These are phyloP conservation scores for Drosophila bipectinata DNA, from an alignment of 1,140 invertebrate species.

Conservation along the genomic window DNA sequence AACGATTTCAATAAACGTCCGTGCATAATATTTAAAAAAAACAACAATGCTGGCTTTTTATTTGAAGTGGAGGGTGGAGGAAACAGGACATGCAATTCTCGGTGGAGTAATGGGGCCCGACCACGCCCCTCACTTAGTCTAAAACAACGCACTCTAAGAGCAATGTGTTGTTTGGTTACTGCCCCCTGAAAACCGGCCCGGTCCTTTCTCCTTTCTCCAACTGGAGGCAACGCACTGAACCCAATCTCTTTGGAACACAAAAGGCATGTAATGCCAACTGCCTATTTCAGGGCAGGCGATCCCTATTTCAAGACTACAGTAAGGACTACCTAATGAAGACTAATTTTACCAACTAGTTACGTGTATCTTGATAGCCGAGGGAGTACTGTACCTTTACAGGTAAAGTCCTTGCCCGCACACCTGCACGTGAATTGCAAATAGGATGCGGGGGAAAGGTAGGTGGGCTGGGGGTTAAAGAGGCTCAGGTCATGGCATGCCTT, in stretches of 20 bases:
- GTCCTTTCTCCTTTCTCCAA: constrained; percentile 6
- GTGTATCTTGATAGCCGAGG: neutral
- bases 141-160: constrained; percentile 78
- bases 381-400: constrained; percentile 2
- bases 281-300: constrained; percentile 56
- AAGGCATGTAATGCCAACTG: constrained; percentile 81
- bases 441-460: constrained; percentile 5
- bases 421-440: constrained; percentile 47
- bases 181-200: constrained; percentile 10
- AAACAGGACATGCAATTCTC: constrained; percentile 10
- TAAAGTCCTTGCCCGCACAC: constrained; percentile 38
- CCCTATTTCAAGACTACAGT: constrained; percentile 12
- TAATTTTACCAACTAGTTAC: neutral
- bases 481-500: constrained; percentile 53
- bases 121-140: constrained; percentile 73
- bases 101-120: constrained; percentile 41
- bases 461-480: constrained; percentile 10
- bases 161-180: constrained; percentile 76
- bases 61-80: constrained; percentile 29
- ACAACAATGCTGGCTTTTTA: constrained; percentile 52
- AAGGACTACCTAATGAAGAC: neutral
- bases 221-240: constrained; percentile 34
- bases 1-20: constrained; percentile 79
- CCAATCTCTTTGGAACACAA: constrained; percentile 72
- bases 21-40: constrained; percentile 77